Evolutionary conservation across 2,888 invertebrate species (phyloP).

Genomic region (Chirona hameri): DNA sequence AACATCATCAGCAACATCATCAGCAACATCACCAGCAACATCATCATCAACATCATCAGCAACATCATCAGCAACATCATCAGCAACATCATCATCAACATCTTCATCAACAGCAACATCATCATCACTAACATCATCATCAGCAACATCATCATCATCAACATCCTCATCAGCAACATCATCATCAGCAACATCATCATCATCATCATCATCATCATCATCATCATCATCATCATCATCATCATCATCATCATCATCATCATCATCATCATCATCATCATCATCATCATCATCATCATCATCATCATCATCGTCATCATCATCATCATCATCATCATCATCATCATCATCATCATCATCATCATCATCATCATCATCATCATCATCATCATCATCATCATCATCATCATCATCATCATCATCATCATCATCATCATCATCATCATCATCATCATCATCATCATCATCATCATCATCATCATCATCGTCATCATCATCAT

Average conservation of each 20-base stretch:
- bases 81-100: too few species aligned
- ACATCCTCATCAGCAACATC: too few species aligned
- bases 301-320: slow-evolving; percentile 22
- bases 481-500: slow-evolving; percentile 22
- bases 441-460: slow-evolving; percentile 22
- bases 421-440: slow-evolving; percentile 22
- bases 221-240: slow-evolving; percentile 22
- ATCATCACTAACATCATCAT: too few species aligned
- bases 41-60: too few species aligned
- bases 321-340: slow-evolving; percentile 22
- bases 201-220: slow-evolving; percentile 22
- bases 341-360: slow-evolving; percentile 22
- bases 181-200: too few species aligned
- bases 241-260: slow-evolving; percentile 22
- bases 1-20: too few species aligned
- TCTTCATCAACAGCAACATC: too few species aligned
- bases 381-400: slow-evolving; percentile 22
- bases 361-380: slow-evolving; percentile 22
- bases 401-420: slow-evolving; percentile 22
- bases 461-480: slow-evolving; percentile 22
- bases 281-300: slow-evolving; percentile 22
- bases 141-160: too few species aligned
- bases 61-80: too few species aligned
- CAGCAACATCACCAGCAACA: too few species aligned
- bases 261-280: slow-evolving; percentile 22